Percentiles rank a stretch among this genome's conserved stretches.
Conservation (phyloP, 2,888 invertebrate species). For the Polyploca ridens region DNA sequence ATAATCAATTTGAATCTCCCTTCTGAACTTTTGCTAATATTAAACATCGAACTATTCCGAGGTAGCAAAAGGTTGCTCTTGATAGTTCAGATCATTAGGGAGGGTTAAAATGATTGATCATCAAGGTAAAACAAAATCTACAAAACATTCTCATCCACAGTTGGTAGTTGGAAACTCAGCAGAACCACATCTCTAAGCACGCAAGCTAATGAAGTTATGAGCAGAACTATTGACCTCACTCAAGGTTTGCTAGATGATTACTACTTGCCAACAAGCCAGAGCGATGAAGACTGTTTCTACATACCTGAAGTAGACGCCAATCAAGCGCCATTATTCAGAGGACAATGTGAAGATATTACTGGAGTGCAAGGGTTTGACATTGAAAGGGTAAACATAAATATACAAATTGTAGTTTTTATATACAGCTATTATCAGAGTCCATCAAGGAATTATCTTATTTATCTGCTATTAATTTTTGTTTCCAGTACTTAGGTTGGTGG, state of each 20-base stretch:
- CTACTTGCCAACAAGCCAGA: constrained; percentile 60
- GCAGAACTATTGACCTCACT: constrained; percentile 48
- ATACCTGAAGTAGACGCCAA: constrained; percentile 53
- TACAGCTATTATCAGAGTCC: too few species aligned
- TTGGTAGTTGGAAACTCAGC: constrained; percentile 73
- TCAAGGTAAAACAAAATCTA: neutral
- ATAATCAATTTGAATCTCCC: neutral
- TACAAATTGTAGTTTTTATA: neutral
- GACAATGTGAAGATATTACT: constrained; percentile 55
- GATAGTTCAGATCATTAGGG: too few species aligned
- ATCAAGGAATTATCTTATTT: too few species aligned
- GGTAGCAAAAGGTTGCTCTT: too few species aligned
- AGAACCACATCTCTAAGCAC: constrained; percentile 45
- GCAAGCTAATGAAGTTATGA: constrained; percentile 43
- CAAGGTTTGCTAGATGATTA: constrained; percentile 61
- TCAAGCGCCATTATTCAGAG: constrained; percentile 59
- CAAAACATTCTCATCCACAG: constrained; percentile 42
- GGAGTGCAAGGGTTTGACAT: constrained; percentile 57
- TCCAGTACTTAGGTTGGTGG: constrained; percentile 72
- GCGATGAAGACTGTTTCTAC: constrained; percentile 69
- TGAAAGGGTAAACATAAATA: constrained; percentile 42
- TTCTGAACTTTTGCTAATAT: too few species aligned
- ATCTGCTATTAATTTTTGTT: constrained; percentile 15
- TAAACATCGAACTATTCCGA: too few species aligned
- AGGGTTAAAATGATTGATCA: constrained; percentile 1